Evolutionary conservation across 1,140 invertebrate species (phyloP), one percentile per base, ranked within the genome.

Genomic region (Lepidostoma basale): DNA sequence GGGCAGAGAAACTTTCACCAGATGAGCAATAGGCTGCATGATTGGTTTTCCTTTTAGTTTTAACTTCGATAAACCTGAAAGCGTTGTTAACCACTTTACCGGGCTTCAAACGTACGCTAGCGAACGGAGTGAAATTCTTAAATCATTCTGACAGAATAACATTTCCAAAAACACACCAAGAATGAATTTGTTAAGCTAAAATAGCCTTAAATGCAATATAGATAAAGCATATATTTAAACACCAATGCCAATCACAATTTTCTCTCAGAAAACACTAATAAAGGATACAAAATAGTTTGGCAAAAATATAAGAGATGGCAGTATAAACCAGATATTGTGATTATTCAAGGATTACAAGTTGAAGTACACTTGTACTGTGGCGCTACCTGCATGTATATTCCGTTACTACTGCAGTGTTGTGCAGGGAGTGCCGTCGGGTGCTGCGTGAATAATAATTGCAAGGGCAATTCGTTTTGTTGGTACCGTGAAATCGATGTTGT

Each of bases 1-100:
- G 1, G 92, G 91, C 68, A 93, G 75, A 20, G 87, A 86, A 56
- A 87, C 85, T 85, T 92, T 92, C 1, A 94, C 84, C 76, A 92
- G 77, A 72, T 87, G 85, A 47, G 90, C 86, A 26, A 92, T 74
- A n/a, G 87, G 79, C 78, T 91, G 86, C 90, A 92, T 91, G 76
- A 83, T 87, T 42, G 42, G 36, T 6, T 56, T 33, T 54, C 23
- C 25, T 30, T n/a, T n/a, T n/a, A n/a, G n/a, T n/a, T n/a, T n/a
- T 36, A 36, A 36, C 30, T n/a, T n/a, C n/a, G n/a, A 54, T 16
- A 22, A 56, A 18, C 4, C 28, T 33, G 18, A 18, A 10, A 56
- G 16, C 52, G 12, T 12, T 49, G 28, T 33, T 28, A 33, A 30
- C 26, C 28, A 18, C 28, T 54, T 16, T 28, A 56, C 52, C 28